Percentiles rank a stretch among this genome's conserved stretches.
phyloP scores from a whole-genome alignment of 1,140 invertebrate genomes.

The Drosophila funebris region DNA sequence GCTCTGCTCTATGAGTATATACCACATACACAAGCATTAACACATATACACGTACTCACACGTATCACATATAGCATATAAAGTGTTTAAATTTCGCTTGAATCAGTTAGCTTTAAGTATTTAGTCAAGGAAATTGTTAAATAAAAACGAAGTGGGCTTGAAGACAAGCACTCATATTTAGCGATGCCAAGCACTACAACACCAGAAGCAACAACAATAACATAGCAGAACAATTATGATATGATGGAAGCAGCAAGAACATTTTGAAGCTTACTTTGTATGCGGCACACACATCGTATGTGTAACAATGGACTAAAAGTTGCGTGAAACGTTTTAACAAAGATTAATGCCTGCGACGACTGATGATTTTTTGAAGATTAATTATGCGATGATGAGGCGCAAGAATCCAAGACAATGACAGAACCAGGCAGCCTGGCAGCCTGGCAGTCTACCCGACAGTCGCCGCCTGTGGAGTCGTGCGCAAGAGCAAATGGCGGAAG shows the following conservation, averaged over 20 bases:
- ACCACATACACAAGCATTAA: conserved; percentile 14
- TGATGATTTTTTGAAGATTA: conserved; percentile 83
- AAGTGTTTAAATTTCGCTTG: conserved; percentile 62
- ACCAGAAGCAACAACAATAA: conserved; percentile 14
- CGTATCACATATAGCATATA: conserved; percentile 10
- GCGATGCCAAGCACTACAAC: conserved; percentile 47
- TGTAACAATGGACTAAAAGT: conserved; percentile 82
- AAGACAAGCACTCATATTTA: conserved; percentile 62
- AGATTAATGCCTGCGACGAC: conserved; percentile 82
- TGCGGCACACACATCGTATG: conserved; percentile 73
- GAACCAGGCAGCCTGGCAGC: conserved; percentile 25
- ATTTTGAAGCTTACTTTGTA: conserved; percentile 50
- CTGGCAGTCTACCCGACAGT: conserved; percentile 7
- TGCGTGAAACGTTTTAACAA: conserved; percentile 83
- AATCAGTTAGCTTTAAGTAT: conserved; percentile 61
- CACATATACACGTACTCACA: background rate
- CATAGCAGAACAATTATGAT: conserved; percentile 61
- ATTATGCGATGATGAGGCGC: conserved; percentile 83
- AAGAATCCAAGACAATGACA: conserved; percentile 71
- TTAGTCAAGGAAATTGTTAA: conserved; percentile 72
- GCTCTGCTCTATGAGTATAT: background rate
- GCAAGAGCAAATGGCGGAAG: conserved; percentile 61
- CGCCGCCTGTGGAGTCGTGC: conserved; percentile 45
- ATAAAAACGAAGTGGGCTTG: conserved; percentile 75
- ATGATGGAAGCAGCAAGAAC: conserved; percentile 23